phyloP scores from a whole-genome alignment of 53 echinoderm and acorn worm genomes.

The Paelopatides confundens region DNA sequence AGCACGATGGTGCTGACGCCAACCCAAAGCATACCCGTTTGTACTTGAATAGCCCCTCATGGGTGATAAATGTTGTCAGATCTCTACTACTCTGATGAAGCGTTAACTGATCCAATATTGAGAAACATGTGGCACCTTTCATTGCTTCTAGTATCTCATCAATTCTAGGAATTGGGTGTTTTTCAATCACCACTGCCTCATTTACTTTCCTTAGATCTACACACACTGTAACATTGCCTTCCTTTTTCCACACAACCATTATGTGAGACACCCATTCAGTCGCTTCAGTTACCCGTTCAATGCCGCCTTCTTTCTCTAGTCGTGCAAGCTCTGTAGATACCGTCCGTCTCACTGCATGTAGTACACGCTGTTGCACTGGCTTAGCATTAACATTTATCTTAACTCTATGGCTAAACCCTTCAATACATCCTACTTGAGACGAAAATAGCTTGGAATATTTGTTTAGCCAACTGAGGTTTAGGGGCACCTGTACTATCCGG shows the following conservation, averaged over 20 bases:
- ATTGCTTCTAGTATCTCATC: slow-evolving; percentile 68
- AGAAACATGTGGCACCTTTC: slow-evolving; percentile 51
- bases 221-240: slow-evolving; percentile 7
- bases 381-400: neutral
- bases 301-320: neutral
- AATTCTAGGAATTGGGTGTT: slow-evolving; percentile 70
- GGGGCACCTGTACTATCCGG: no score
- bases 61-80: neutral
- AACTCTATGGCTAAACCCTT: neutral
- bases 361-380: neutral
- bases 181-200: slow-evolving; percentile 64
- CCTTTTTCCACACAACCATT: slow-evolving; percentile 37
- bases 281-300: neutral
- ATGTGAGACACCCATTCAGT: slow-evolving; percentile 14
- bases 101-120: slow-evolving; percentile 68
- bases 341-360: neutral
- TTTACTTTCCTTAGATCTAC: slow-evolving; percentile 56
- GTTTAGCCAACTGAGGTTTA: neutral
- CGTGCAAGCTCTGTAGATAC: neutral
- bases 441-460: neutral
- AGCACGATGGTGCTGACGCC: neutral
- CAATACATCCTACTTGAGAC: neutral
- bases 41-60: neutral
- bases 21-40: neutral
- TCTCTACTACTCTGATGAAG: slow-evolving; percentile 25